Percentiles rank a stretch among this genome's conserved stretches.
Conservation (phyloP, 2,797 vertebrate species). For the Helicolenus hilgendorfi region DNA sequence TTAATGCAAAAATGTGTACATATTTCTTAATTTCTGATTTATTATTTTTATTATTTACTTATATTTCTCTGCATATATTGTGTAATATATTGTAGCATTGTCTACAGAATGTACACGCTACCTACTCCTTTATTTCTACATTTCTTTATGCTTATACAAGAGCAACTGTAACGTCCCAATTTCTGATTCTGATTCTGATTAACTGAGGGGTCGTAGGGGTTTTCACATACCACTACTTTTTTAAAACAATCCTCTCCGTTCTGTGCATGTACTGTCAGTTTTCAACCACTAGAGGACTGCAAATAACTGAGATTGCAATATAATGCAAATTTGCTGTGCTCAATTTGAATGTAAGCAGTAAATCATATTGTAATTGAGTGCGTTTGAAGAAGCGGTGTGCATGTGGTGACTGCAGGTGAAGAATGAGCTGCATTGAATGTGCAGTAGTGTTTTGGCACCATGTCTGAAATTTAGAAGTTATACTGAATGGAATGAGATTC, state of each 20-base stretch:
- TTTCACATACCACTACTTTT: neutral
- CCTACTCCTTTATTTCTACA: too few relatives aligned
- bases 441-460: neutral
- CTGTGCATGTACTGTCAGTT: constrained; percentile 4
- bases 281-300: constrained; percentile 66
- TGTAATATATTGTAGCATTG: too few relatives aligned
- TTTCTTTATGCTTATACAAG: too few relatives aligned
- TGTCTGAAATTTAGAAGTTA: neutral
- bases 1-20: too few relatives aligned
- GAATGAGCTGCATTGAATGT: neutral
- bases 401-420: neutral
- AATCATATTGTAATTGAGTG: neutral
- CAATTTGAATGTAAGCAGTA: neutral
- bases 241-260: neutral
- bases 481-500: neutral
- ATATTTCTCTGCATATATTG: too few relatives aligned
- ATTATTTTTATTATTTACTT: too few relatives aligned
- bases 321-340: neutral
- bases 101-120: too few relatives aligned
- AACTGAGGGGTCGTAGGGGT: neutral
- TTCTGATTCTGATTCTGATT: neutral
- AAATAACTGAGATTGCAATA: constrained; percentile 9
- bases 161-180: too few relatives aligned
- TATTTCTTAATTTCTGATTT: too few relatives aligned
- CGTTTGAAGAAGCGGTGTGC: neutral